Evolutionary conservation across 1,140 invertebrate genomes (phyloP).

Genomic region (Nautilus pompilius): DNA sequence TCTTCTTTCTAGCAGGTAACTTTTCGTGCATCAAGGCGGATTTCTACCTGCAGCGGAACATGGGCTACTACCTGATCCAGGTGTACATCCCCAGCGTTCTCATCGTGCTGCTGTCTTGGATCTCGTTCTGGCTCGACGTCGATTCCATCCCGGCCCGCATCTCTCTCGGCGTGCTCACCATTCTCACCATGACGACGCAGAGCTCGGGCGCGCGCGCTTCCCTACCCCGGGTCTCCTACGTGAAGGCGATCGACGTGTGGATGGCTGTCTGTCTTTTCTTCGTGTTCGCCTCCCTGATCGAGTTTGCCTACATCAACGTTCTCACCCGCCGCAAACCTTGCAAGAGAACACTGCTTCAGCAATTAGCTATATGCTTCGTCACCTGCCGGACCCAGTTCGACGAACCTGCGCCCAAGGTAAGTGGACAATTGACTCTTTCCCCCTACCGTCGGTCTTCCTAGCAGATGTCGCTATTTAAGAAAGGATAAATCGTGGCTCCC

Average conservation of each 20-base stretch:
- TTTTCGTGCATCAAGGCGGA: constrained; percentile 27
- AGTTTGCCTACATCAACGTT: constrained; percentile 73
- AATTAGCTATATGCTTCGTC: background rate
- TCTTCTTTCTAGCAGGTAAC: constrained; percentile 14
- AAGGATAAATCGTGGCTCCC: too few species aligned
- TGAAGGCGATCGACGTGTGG: constrained; percentile 81
- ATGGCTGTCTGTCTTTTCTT: constrained; percentile 86
- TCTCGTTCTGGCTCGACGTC: constrained; percentile 78
- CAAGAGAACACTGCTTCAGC: background rate
- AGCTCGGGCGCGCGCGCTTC: constrained; percentile 32
- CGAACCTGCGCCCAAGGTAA: too few species aligned
- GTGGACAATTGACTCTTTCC: too few species aligned
- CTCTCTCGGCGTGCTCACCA: constrained; percentile 40
- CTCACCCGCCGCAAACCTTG: constrained; percentile 12
- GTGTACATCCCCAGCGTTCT: constrained; percentile 33
- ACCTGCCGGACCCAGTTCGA: too few species aligned
- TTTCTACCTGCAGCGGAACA: constrained; percentile 23
- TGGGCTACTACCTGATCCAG: constrained; percentile 34
- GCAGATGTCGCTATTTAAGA: too few species aligned
- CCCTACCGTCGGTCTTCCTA: too few species aligned
- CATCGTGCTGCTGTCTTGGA: constrained; percentile 32
- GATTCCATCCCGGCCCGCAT: constrained; percentile 33
- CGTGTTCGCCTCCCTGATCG: constrained; percentile 77
- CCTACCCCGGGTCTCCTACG: constrained; percentile 59
- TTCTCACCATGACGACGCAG: constrained; percentile 42